These are phyloP conservation scores for Tipula confusa DNA, from an alignment of 2,888 invertebrate genomes.

Conservation along the genomic window DNA sequence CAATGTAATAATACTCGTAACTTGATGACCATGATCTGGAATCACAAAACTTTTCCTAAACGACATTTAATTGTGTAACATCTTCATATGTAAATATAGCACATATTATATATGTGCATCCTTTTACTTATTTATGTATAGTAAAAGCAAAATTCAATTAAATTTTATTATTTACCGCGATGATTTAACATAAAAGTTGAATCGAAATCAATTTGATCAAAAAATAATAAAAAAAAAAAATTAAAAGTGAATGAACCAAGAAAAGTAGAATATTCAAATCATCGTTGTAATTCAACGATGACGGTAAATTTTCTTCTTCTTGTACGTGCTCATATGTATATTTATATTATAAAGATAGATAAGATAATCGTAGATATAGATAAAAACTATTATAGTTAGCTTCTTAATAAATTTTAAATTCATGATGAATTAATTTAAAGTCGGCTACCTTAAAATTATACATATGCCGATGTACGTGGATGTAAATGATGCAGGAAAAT, in stretches of 20 bases:
- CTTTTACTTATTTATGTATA: not conserved
- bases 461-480: not conserved
- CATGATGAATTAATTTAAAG: not conserved
- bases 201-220: not conserved
- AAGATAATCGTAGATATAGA: not conserved
- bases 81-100: not conserved
- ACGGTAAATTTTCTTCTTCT: not conserved
- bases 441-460: slow-evolving; percentile 3
- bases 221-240: not conserved
- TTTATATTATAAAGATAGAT: not conserved
- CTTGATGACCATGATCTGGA: not conserved
- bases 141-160: not conserved
- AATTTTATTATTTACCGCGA: not conserved
- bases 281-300: not conserved
- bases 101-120: not conserved
- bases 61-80: not conserved
- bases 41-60: not conserved
- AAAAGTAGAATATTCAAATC: not conserved
- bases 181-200: slow-evolving; percentile 20
- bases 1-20: not conserved
- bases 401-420: not conserved
- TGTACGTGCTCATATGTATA: too few species aligned
- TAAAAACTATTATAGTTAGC: not conserved
- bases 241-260: slow-evolving; percentile 20
- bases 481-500: not conserved